A percentile compares a stretch with the other conserved stretches of the same genome.
phyloP scores from a whole-genome alignment of 1,140 invertebrate genomes.

The Wiebesia pumilae region DNA sequence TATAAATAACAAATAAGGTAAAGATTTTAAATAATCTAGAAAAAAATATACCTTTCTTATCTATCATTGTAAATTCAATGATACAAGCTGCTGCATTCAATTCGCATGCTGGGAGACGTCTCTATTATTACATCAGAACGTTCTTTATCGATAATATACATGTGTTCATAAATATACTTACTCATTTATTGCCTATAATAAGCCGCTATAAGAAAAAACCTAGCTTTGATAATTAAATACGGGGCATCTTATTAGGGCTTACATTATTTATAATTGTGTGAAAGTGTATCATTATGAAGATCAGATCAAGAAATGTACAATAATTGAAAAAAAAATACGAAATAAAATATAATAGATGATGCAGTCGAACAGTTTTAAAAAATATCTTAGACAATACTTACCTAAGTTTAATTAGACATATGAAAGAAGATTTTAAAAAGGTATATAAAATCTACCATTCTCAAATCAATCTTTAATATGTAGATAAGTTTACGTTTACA shows the following conservation, averaged over 20 bases:
- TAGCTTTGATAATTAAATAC: neutral
- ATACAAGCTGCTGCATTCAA: neutral
- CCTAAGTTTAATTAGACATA: no score
- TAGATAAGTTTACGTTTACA: no score
- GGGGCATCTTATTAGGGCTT: neutral
- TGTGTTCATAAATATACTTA: neutral
- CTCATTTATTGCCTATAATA: conserved; percentile 4
- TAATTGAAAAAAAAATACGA: neutral
- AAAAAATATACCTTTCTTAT: conserved; percentile 37
- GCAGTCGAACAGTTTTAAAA: neutral
- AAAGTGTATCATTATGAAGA: neutral
- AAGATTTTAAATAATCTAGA: neutral
- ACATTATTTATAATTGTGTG: neutral
- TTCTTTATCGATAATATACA: neutral
- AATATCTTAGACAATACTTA: neutral
- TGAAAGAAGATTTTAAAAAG: no score
- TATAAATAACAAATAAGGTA: neutral
- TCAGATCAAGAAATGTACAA: neutral
- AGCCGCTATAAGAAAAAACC: conserved; percentile 13
- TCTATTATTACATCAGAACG: neutral
- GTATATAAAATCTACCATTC: no score
- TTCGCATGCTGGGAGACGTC: neutral
- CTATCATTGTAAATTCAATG: neutral
- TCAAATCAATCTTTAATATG: no score
- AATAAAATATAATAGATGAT: neutral